Base-by-base conservation (phyloP, 2,797 vertebrate species). In the Tokudaia muenninki region DNA sequence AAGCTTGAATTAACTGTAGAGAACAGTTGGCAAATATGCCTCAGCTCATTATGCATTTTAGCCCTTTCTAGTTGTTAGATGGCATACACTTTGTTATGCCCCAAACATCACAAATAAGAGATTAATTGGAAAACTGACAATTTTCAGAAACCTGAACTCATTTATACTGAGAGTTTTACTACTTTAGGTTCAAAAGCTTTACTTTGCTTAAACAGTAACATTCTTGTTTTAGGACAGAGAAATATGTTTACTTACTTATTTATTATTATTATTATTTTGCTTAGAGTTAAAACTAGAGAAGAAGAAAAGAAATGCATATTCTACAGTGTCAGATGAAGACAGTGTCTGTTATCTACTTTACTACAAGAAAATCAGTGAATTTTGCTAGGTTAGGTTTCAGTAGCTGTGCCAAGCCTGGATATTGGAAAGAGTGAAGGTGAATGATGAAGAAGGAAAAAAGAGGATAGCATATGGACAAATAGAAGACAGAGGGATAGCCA, bases 381-480 rank as follows among this genome's bases (percentile, higher is more conserved):
- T 89, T 2, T 65, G 4, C 67, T 72, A 83, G 92, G 44, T 65
- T 75, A 63, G 9, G 31, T 31, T n/a, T 75, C 24, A 72, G 4
- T 74, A 79, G 78, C 74, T 79, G 50, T 80, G 65, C 92, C 22
- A 92, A 92, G 44, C 93, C 37, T 82, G 24, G 84, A 72, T 61
- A 8, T 7, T 52, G 19, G 10, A 59, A 63, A 55, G 24, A 74
- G 2, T 67, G 12, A 87, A 72, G 44, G 6, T 52, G 31, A 11
- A 6, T 65, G 3, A 31, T 5, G 24, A 7, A 37, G 22, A 47
- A 34, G 26, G n/a, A 37, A 72, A 63, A 41, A 17, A 0, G n/a
- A 55, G 4, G 13, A n/a, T 47, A 11, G 14, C 6, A 57, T 16
- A 17, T 24, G 14, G 16, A 72, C 1, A 5, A 4, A 93, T 1